Base-by-base conservation (phyloP, 35 echinoderm and acorn worm genomes). In the Apostichopus parvimensis region DNA sequence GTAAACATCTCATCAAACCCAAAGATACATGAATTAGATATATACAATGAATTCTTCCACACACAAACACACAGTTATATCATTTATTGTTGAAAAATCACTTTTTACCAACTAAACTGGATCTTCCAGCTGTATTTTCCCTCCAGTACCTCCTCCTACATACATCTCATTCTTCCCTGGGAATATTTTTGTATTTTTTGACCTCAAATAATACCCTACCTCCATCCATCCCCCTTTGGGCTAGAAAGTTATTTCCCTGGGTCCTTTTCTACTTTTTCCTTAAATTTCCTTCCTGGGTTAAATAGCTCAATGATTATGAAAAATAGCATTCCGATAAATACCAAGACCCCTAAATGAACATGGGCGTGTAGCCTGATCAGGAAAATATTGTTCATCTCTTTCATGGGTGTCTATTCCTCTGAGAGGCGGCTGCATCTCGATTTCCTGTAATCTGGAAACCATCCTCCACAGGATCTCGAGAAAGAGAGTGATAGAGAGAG, bases 311-410 rank as follows among this genome's bases (percentile, higher is more conserved):
- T 11, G 64, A 18, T 68, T 18, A 14, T 68, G 11, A 18, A 68
- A 68, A 68, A 14, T 18, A 14, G 64, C 6, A 9, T 68, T 68
- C 64, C 64, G 18, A 14, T 14, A 68, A 68, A 68, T 68, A 18
- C 64, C 18, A 3, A 68, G 18, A 68, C 18, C 11, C 64, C 9
- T 68, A 11, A 68, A 68, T 68, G 64, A 68, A 68, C 11, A 68
- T 68, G 64, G 64, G 64, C 64, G 64, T 68, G 64, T 68, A 68
- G 11, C 64, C 64, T 68, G 64, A 68, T 68, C 64, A 68, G 11
- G 64, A 68, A 68, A 68, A 68, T 68, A 68, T 68, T 68, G 64
- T 68, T 18, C 64, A 68, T 68, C 64, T 68, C 64, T 68, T 68
- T 68, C 64, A 68, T 68, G 11, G 18, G 11, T 11, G 64, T 68